A percentile compares a stretch with the other conserved stretches of the same genome.
Conservation (phyloP, 2,888 invertebrate species). For the Drosophila yooni region DNA sequence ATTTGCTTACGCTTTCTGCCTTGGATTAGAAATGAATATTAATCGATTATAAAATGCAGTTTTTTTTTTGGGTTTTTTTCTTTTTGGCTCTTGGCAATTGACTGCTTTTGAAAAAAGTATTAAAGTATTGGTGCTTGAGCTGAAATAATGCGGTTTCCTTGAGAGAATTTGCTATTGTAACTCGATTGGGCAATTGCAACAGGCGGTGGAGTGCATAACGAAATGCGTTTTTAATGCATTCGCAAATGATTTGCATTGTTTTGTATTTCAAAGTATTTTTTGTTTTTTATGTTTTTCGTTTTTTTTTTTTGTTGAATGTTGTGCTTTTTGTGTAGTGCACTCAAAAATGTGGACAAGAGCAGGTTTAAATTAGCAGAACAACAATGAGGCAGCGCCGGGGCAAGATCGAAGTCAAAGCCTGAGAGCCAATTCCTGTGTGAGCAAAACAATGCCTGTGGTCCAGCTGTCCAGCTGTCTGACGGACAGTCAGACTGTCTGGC, state of each 20-base stretch:
- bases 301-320: slow-evolving; percentile 2
- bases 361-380: slow-evolving; percentile 57
- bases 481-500: background rate
- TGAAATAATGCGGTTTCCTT: slow-evolving; percentile 30
- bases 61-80: background rate
- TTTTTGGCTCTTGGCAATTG: slow-evolving; percentile 16
- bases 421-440: slow-evolving; percentile 61
- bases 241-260: slow-evolving; percentile 33
- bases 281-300: slow-evolving; percentile 3
- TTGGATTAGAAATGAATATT: background rate
- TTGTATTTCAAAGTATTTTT: slow-evolving; percentile 10
- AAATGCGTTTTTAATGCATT: slow-evolving; percentile 51
- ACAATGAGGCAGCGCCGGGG: slow-evolving; percentile 19
- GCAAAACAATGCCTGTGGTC: slow-evolving; percentile 18
- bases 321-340: slow-evolving; percentile 42
- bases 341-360: slow-evolving; percentile 34
- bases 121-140: slow-evolving; percentile 43
- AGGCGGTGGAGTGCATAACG: slow-evolving; percentile 55
- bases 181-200: slow-evolving; percentile 52
- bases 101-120: slow-evolving; percentile 27
- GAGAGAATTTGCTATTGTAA: slow-evolving; percentile 19
- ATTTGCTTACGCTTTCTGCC: background rate
- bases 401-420: slow-evolving; percentile 12
- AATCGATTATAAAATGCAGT: background rate
- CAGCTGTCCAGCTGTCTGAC: background rate